Percentiles rank a stretch among this genome's conserved stretches.
Evolutionary conservation across 1,140 invertebrate species (phyloP).

Genomic region (Lethocerus indicus): DNA sequence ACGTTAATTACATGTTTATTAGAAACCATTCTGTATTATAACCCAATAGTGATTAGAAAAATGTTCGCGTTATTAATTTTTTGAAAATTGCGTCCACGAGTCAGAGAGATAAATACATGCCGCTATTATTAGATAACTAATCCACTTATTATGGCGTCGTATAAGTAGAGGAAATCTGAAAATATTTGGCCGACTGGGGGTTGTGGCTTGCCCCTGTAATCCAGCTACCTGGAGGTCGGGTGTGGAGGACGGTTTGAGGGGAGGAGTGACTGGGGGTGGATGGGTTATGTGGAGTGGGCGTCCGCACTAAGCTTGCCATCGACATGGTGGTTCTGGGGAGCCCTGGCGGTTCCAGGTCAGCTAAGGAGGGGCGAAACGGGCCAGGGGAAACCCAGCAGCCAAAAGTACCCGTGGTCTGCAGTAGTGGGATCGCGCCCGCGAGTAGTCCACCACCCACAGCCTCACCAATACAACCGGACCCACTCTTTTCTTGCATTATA

Average conservation of each 20-base stretch:
- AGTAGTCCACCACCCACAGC: not conserved
- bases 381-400: too few species aligned
- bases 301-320: slow-evolving; percentile 81
- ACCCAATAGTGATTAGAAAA: too few species aligned
- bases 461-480: not conserved
- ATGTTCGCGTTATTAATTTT: too few species aligned
- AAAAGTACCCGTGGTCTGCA: too few species aligned
- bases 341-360: slow-evolving; percentile 65
- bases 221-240: slow-evolving; percentile 80
- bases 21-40: too few species aligned
- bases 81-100: too few species aligned
- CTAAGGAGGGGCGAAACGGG: slow-evolving; percentile 88
- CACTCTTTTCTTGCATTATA: too few species aligned
- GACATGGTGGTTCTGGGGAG: slow-evolving; percentile 77
- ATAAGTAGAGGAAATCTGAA: too few species aligned
- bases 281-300: slow-evolving; percentile 59
- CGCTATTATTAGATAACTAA: too few species aligned
- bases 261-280: slow-evolving; percentile 48
- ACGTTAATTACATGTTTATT: too few species aligned
- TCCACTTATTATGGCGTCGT: too few species aligned
- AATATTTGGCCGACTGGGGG: slow-evolving; percentile 77
- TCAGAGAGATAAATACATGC: too few species aligned
- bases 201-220: slow-evolving; percentile 81
- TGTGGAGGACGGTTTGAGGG: slow-evolving; percentile 69
- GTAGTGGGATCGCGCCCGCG: not conserved